These are phyloP conservation scores for Carassius auratus DNA, from an alignment of 2,113 vertebrate species.

Conservation along the genomic window DNA sequence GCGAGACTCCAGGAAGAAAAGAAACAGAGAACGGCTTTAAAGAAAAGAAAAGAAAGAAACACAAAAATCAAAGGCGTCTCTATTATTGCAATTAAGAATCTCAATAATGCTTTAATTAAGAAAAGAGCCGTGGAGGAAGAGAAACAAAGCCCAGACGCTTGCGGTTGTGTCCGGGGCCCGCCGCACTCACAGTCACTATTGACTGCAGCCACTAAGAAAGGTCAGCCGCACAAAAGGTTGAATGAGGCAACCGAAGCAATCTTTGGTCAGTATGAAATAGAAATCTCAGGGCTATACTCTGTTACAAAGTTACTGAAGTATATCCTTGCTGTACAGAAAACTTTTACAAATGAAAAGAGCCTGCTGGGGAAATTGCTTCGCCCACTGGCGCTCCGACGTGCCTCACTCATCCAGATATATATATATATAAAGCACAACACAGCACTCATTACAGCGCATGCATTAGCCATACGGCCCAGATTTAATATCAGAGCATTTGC, in stretches of 20 bases:
- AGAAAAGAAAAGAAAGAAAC: constrained; percentile 13
- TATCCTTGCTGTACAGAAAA: constrained; percentile 74
- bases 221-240: constrained; percentile 97
- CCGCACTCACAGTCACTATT: constrained; percentile 85
- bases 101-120: constrained; percentile 81
- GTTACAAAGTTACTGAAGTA: constrained; percentile 95
- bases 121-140: constrained; percentile 69
- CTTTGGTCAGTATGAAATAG: constrained; percentile 96
- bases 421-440: background rate
- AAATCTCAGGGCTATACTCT: constrained; percentile 94
- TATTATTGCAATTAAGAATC: constrained; percentile 86
- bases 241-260: constrained; percentile 96
- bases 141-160: constrained; percentile 72
- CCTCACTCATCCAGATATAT: constrained; percentile 19
- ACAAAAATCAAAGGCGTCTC: constrained; percentile 53
- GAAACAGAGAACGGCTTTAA: background rate
- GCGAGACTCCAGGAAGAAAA: constrained; percentile 1
- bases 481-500: background rate
- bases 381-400: constrained; percentile 62
- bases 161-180: constrained; percentile 66
- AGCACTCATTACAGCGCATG: background rate
- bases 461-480: background rate
- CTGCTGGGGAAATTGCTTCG: constrained; percentile 78
- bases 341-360: constrained; percentile 86
- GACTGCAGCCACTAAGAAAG: constrained; percentile 89